Base-by-base conservation (phyloP, 1,140 invertebrate genomes). In the Phymastichus coffea region DNA sequence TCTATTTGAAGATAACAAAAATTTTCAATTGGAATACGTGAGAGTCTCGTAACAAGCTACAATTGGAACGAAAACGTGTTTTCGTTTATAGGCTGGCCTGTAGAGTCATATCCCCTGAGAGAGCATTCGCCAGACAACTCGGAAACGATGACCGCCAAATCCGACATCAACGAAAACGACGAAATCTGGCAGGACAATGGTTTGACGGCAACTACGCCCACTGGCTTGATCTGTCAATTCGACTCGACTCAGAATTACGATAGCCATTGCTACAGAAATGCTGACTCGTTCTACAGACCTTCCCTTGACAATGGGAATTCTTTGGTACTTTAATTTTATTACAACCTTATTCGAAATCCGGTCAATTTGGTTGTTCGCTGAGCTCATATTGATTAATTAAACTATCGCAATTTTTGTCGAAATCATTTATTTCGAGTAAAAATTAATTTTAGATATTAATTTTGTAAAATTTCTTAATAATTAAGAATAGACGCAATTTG, bases 71-170 rank as follows among this genome's bases (percentile, higher is more conserved):
- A n/a, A n/a, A n/a, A n/a, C 12, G 28, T 33, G 28, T 7, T 33
- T 33, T 33, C 12, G 28, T 15, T 17, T 12, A 25, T 20, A 54
- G 51, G 12, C 23, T 61, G 58, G 58, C 19, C 51, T n/a, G 14
- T 61, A 6, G 58, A 61, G 12, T 22, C 57, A 0, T 54, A 48
- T 46, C 30, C 12, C 3, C 30, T 53, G n/a, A 28, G 44, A 14
- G 58, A 43, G 19, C 23, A 23, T 4, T 61, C 59, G 0, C 52
- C 53, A 17, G 69, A 78, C 20, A 73, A 78, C 66, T 79, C 77
- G 0, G 77, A 77, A 28, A 80, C 78, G 2, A 46, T 79, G 19
- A 75, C 77, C 0, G 78, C 78, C 1, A 73, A 77, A 30, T 78
- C 76, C 0, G 74, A 77, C 2, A 70, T 57, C 7, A 65, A 72